Percentiles rank a stretch among this genome's conserved stretches.
Conservation (phyloP, 2,888 invertebrate species). For the Dendrolimus pini region DNA sequence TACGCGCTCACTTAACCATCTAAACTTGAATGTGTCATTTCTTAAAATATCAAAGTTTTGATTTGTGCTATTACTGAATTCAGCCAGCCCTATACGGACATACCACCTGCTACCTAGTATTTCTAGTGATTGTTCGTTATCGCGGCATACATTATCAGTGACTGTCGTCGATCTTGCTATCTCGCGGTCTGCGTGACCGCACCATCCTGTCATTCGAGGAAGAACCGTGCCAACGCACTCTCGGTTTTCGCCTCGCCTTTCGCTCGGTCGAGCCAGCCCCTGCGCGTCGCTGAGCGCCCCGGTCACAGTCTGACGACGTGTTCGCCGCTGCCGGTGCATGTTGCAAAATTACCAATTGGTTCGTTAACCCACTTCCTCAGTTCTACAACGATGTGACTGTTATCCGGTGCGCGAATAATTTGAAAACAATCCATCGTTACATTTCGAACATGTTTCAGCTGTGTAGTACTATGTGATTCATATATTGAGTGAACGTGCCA, state of each 20-base stretch:
- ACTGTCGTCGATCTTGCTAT: conserved; percentile 60
- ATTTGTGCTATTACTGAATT: too few species aligned
- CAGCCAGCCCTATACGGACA: too few species aligned
- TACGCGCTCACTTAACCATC: too few species aligned
- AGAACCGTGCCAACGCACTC: conserved; percentile 63
- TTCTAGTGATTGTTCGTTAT: conserved; percentile 46
- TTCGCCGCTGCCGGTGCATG: conserved; percentile 47
- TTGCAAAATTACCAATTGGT: conserved; percentile 62
- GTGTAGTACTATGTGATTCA: not conserved
- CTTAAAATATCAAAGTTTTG: too few species aligned
- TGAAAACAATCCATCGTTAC: conserved; percentile 36
- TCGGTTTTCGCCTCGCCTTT: conserved; percentile 64
- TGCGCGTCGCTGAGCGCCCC: conserved; percentile 57
- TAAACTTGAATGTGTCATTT: too few species aligned
- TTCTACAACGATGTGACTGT: conserved; percentile 28
- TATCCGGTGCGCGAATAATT: conserved; percentile 42
- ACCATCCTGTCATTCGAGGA: conserved; percentile 61
- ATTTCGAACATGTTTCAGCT: conserved; percentile 8
- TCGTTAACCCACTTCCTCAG: conserved; percentile 58
- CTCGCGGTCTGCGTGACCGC: conserved; percentile 48
- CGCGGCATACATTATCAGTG: conserved; percentile 50
- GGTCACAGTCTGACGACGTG: conserved; percentile 49
- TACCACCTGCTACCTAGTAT: conserved; percentile 7
- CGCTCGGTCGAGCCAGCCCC: conserved; percentile 32
- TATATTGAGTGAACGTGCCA: conserved; percentile 6